phyloP scores from a whole-genome alignment of 1,140 invertebrate genomes.

The Orchestia grillus region DNA sequence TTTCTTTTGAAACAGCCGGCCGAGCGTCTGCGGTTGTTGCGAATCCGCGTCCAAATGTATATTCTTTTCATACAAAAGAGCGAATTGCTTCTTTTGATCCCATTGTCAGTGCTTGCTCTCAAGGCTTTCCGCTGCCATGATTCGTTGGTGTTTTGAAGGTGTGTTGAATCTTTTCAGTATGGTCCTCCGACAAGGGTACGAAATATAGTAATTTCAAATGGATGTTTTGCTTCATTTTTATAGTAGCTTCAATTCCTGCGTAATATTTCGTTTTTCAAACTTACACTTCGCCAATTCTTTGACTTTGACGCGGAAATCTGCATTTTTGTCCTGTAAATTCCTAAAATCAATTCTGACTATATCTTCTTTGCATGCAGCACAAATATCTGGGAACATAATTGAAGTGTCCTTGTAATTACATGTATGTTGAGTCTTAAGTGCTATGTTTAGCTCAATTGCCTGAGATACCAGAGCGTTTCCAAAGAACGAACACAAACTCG shows the following conservation, averaged over 20 bases:
- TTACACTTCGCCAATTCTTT: too few relatives aligned
- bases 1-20: neutral
- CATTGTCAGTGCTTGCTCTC: neutral
- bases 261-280: too few relatives aligned
- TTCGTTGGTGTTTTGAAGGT: neutral
- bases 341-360: too few relatives aligned
- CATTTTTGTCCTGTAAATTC: too few relatives aligned
- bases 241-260: neutral
- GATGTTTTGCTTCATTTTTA: neutral
- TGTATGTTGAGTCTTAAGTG: too few relatives aligned
- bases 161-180: neutral
- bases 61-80: conserved; percentile 10
- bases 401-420: too few relatives aligned
- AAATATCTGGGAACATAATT: too few relatives aligned
- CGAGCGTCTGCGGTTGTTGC: neutral
- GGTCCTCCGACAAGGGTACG: neutral
- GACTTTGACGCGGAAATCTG: too few relatives aligned
- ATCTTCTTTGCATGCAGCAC: too few relatives aligned
- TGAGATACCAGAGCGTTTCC: too few relatives aligned
- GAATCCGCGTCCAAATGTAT: neutral
- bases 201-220: neutral
- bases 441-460: too few relatives aligned
- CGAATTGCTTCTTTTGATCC: conserved; percentile 7
- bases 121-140: neutral
- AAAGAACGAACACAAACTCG: too few relatives aligned